A percentile compares a stretch with the other conserved stretches of the same genome.
Conservation (phyloP, 2,888 invertebrate genomes). For the Chymomyza caudatula region DNA sequence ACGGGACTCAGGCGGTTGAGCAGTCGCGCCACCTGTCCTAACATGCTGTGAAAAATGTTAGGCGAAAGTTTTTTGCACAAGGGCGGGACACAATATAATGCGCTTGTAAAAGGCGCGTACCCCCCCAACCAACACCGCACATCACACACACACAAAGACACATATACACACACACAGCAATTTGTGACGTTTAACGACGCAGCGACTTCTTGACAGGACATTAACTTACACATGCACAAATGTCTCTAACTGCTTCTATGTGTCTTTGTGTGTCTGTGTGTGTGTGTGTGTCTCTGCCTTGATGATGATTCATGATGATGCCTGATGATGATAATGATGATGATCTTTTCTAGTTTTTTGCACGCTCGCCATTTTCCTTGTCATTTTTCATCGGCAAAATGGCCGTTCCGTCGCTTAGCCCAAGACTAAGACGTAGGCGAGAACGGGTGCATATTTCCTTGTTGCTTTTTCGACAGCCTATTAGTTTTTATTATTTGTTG, state of each 20-base stretch:
- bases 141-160: constrained; percentile 22
- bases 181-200: constrained; percentile 71
- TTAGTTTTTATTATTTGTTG: constrained; percentile 73
- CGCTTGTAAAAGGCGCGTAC: constrained; percentile 26
- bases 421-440: background rate
- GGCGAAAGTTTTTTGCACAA: constrained; percentile 17
- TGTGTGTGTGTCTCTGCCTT: constrained; percentile 37
- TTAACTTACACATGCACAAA: constrained; percentile 64
- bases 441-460: background rate
- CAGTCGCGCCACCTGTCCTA: background rate
- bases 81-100: constrained; percentile 32
- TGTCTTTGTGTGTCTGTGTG: constrained; percentile 13
- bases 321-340: constrained; percentile 69
- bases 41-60: constrained; percentile 11
- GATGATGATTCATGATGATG: constrained; percentile 64
- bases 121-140: background rate
- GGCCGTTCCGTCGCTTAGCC: background rate
- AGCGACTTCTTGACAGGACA: constrained; percentile 72
- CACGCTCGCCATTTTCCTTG: constrained; percentile 45
- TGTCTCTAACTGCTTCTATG: constrained; percentile 51
- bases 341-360: constrained; percentile 46
- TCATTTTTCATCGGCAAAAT: constrained; percentile 64
- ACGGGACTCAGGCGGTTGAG: background rate
- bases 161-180: constrained; percentile 55
- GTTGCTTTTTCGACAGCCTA: constrained; percentile 66